A percentile compares a stretch with the other conserved stretches of the same genome.
Conservation (phyloP, 2,113 vertebrate genomes). For the Dasyurus viverrinus region DNA sequence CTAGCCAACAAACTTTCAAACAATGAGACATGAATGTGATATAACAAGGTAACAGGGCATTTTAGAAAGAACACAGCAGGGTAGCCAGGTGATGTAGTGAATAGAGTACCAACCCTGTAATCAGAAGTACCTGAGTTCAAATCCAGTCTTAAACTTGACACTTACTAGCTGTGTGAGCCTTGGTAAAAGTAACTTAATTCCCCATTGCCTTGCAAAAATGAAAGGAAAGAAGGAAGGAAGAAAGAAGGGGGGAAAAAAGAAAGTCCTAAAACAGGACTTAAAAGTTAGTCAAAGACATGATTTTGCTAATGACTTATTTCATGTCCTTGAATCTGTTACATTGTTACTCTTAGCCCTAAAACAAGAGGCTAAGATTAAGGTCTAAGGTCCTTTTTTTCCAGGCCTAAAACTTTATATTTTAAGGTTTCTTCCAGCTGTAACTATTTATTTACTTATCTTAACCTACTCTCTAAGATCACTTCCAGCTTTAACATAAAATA, state of each 20-base stretch:
- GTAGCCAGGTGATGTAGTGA: too few relatives aligned
- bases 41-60: background rate
- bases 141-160: too few relatives aligned
- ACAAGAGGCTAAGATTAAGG: background rate
- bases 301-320: background rate
- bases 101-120: too few relatives aligned
- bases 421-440: background rate
- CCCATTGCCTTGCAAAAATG: too few relatives aligned
- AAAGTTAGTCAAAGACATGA: background rate
- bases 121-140: too few relatives aligned
- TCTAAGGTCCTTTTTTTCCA: background rate
- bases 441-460: background rate
- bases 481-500: background rate
- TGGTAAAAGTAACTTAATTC: too few relatives aligned
- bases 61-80: background rate
- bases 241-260: too few relatives aligned
- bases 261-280: background rate
- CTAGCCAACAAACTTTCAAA: conserved; percentile 56
- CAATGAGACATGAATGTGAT: background rate
- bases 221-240: too few relatives aligned
- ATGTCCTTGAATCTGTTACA: background rate
- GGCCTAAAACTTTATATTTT: background rate
- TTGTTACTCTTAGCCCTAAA: background rate
- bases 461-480: background rate
- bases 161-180: too few relatives aligned